phyloP scores from a whole-genome alignment of 2,113 vertebrate genomes.

The Rynchops niger region DNA sequence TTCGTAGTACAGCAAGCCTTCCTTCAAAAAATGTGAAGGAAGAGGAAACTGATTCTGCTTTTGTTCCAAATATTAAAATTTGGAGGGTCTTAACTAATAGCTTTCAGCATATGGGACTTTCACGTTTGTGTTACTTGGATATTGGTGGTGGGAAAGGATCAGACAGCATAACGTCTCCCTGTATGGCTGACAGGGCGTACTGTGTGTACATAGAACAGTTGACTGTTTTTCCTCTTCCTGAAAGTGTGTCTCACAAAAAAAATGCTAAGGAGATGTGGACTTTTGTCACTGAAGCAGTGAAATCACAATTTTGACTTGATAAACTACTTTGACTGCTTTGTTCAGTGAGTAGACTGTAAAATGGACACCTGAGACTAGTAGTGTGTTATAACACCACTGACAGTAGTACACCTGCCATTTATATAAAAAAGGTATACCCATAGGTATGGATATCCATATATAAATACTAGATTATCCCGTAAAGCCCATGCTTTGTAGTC shows the following conservation, averaged over 20 bases:
- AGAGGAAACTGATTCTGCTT: not conserved
- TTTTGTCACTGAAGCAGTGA: not conserved
- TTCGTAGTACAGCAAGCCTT: not conserved
- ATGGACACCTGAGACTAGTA: not conserved
- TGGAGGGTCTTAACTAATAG: not conserved
- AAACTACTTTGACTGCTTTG: not conserved
- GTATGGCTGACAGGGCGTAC: accelerated
- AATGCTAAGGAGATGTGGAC: not conserved
- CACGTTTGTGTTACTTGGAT: not conserved
- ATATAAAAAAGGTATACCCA: not conserved
- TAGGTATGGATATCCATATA: not conserved
- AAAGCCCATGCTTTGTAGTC: not conserved
- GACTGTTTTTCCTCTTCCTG: not conserved
- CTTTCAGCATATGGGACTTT: not conserved
- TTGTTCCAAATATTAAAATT: not conserved
- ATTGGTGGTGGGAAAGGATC: not conserved
- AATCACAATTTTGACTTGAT: not conserved
- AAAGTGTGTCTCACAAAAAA: not conserved
- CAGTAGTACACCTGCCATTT: not conserved
- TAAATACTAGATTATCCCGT: not conserved
- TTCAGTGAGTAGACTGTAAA: not conserved
- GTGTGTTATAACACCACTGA: not conserved
- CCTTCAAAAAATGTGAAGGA: not conserved
- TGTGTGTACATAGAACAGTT: not conserved
- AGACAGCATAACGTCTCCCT: not conserved